phyloP scores from a whole-genome alignment of 2,797 vertebrate genomes.

The Syngnathus acus region DNA sequence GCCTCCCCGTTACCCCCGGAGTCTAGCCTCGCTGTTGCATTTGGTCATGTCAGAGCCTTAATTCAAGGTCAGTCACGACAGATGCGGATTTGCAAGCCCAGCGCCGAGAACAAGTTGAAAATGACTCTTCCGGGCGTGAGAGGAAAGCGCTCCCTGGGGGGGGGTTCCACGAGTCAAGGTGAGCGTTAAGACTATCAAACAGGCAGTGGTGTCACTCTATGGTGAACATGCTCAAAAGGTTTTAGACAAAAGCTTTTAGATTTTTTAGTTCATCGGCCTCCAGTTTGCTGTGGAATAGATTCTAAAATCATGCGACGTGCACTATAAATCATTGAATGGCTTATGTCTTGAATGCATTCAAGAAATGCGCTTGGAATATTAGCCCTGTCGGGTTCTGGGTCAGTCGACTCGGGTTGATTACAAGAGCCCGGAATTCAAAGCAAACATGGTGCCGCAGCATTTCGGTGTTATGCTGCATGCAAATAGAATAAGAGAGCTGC shows the following conservation, averaged over 20 bases:
- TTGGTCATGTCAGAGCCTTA: constrained; percentile 41
- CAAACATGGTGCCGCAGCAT: too few relatives aligned
- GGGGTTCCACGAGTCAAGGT: constrained; percentile 43
- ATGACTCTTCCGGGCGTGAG: constrained; percentile 38
- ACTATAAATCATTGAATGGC: too few relatives aligned
- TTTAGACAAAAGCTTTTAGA: too few relatives aligned
- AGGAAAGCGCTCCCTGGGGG: constrained; percentile 36
- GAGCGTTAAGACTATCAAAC: constrained; percentile 20
- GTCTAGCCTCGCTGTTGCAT: constrained; percentile 43
- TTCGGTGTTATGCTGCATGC: too few relatives aligned
- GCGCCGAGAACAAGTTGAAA: constrained; percentile 47
- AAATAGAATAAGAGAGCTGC: too few relatives aligned
- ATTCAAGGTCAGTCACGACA: constrained; percentile 55
- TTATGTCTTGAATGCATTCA: too few relatives aligned
- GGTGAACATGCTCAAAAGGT: background rate
- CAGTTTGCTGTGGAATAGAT: background rate
- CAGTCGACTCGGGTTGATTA: too few relatives aligned
- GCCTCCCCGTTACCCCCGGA: constrained; percentile 25
- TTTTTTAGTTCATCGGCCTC: background rate
- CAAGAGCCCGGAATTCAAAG: too few relatives aligned
- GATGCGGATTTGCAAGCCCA: constrained; percentile 41
- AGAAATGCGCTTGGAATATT: too few relatives aligned
- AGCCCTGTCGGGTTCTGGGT: too few relatives aligned
- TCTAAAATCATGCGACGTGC: too few relatives aligned
- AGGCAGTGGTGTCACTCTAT: constrained; percentile 1